These are phyloP conservation scores for Tyrannus savana DNA, from an alignment of 2,113 vertebrate species.

Conservation along the genomic window DNA sequence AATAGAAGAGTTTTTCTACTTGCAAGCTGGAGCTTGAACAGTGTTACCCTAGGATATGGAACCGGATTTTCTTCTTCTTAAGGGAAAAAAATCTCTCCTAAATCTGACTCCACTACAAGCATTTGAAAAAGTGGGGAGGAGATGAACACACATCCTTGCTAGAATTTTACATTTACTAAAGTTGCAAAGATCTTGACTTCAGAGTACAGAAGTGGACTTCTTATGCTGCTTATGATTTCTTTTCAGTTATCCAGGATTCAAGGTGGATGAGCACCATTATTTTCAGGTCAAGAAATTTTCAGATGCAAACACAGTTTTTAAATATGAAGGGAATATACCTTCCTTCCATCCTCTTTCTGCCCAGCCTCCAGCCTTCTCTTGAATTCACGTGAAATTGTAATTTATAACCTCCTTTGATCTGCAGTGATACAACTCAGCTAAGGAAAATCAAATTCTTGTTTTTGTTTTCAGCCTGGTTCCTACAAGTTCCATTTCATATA, in stretches of 20 bases:
- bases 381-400: neutral
- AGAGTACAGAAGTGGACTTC: neutral
- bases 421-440: neutral
- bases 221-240: neutral
- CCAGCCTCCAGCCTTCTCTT: neutral
- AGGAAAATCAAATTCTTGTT: neutral
- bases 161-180: neutral
- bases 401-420: neutral
- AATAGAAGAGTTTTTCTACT: neutral
- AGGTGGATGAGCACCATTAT: neutral
- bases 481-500: neutral
- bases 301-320: neutral
- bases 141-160: neutral
- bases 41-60: neutral
- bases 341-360: neutral
- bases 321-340: neutral
- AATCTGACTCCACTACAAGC: neutral
- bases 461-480: neutral
- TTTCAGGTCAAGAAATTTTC: neutral
- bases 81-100: neutral
- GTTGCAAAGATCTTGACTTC: neutral
- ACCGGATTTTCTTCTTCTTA: neutral
- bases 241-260: neutral
- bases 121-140: neutral
- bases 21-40: neutral